These are phyloP conservation scores for Pseudococcus longispinus DNA, from an alignment of 2,888 invertebrate species.

Conservation along the genomic window DNA sequence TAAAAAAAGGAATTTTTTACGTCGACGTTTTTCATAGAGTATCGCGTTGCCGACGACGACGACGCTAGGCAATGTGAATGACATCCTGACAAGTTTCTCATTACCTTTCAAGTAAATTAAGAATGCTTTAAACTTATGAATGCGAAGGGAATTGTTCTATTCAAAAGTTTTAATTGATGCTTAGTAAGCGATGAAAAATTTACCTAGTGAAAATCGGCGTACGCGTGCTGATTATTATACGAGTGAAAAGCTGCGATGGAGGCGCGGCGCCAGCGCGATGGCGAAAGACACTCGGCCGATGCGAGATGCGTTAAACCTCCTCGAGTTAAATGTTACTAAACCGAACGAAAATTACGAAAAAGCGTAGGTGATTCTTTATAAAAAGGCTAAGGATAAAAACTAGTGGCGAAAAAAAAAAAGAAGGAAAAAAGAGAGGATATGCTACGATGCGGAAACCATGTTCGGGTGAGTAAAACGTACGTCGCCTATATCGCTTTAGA, in stretches of 20 bases:
- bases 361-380: background rate
- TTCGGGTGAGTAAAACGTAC: background rate
- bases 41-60: background rate
- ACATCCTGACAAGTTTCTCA: conserved; percentile 12
- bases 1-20: background rate
- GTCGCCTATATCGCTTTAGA: background rate
- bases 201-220: background rate
- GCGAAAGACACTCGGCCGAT: background rate
- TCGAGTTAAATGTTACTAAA: background rate
- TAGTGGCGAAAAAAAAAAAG: too few relatives aligned
- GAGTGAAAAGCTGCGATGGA: background rate
- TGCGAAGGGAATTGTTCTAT: background rate
- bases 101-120: conserved; percentile 15
- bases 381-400: background rate
- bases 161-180: conserved; percentile 31
- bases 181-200: conserved; percentile 4
- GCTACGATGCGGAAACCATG: background rate
- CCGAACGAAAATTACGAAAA: conserved; percentile 2
- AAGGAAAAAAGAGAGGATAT: background rate
- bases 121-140: conserved; percentile 24
- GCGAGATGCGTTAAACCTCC: background rate
- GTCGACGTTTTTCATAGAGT: background rate
- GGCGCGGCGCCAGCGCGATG: background rate
- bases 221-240: background rate
- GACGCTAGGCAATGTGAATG: background rate